Base-by-base conservation (phyloP, 2,888 invertebrate species). In the Diplolepis rosae region DNA sequence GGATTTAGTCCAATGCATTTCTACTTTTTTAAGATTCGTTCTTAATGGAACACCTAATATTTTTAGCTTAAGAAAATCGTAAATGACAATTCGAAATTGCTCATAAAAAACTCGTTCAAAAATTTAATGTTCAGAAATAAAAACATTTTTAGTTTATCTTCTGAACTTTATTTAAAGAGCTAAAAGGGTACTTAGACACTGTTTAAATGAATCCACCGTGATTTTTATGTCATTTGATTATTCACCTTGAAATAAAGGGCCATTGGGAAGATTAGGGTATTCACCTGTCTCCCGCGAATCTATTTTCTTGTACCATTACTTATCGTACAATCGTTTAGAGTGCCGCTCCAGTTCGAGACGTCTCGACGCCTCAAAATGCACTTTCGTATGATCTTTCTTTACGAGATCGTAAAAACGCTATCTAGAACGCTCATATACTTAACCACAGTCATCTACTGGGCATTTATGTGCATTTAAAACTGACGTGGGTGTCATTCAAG, bases 281-380 rank as follows among this genome's bases (percentile, higher is more conserved):
- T 15, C 30, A 52, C 15, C 27, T 30, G 51, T 4, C 6, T 18
- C 7, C 28, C 18, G 18, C 30, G 66, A 71, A 77, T 81, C 79
- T 79, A 78, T 76, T 73, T 70, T 65, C 73, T 52, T 13, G 70
- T 56, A 69, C 82, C 84, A 83, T 84, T 83, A 82, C 82, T 82
- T 84, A 83, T 85, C 83, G 79, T 79, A 61, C 75, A 81, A 80
- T 73, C 75, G 75, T 73, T 77, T 71, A 76, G 76, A 82, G 79
- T 78, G 77, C 72, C 71, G 79, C 78, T 76, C 72, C 73, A 79
- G 74, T 78, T 80, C 42, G 66, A 68, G 45, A 22, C 28, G 67
- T 65, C 67, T 32, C n/a, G 52, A 7, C 5, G 35, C 45, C 48
- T 35, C 28, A 35, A 65, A 52, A 65, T 70, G 32, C 67, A 52